These are phyloP conservation scores for Eumerus sabulonum DNA, from an alignment of 2,888 invertebrate species.

Conservation along the genomic window DNA sequence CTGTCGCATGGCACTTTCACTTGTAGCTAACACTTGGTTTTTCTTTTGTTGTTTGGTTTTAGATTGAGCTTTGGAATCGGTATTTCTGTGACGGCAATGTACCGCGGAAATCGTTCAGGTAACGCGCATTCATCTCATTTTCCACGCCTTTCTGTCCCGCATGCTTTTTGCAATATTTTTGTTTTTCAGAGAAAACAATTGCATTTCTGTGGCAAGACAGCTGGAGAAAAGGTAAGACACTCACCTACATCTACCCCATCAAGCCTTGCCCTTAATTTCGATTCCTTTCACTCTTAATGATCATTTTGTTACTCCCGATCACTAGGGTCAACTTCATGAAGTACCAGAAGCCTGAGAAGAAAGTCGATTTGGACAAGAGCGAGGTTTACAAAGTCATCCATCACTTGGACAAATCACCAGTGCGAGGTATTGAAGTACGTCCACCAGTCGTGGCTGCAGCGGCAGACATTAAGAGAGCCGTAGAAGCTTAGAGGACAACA, in stretches of 20 bases:
- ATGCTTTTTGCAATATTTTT: conserved; percentile 72
- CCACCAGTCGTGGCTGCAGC: conserved; percentile 84
- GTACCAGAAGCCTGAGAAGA: conserved; percentile 89
- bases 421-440: conserved; percentile 84
- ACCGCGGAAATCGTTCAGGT: conserved; percentile 81
- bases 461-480: conserved; percentile 80
- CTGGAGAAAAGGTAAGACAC: conserved; percentile 72
- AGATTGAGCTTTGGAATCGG: conserved; percentile 84
- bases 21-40: conserved; percentile 69
- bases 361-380: conserved; percentile 87
- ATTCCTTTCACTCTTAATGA: too few relatives aligned
- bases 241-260: background rate
- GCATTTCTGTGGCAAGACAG: conserved; percentile 78
- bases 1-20: conserved; percentile 43
- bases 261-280: too few relatives aligned
- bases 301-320: conserved; percentile 35
- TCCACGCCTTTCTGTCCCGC: conserved; percentile 5
- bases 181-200: conserved; percentile 81
- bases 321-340: conserved; percentile 95
- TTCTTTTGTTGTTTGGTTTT: conserved; percentile 81
- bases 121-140: conserved; percentile 73
- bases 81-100: conserved; percentile 79
- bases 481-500: conserved; percentile 63
- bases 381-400: conserved; percentile 90
- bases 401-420: conserved; percentile 85